These are phyloP conservation scores for Podarcis raffonei DNA, from an alignment of 2,113 vertebrate genomes.

Conservation along the genomic window DNA sequence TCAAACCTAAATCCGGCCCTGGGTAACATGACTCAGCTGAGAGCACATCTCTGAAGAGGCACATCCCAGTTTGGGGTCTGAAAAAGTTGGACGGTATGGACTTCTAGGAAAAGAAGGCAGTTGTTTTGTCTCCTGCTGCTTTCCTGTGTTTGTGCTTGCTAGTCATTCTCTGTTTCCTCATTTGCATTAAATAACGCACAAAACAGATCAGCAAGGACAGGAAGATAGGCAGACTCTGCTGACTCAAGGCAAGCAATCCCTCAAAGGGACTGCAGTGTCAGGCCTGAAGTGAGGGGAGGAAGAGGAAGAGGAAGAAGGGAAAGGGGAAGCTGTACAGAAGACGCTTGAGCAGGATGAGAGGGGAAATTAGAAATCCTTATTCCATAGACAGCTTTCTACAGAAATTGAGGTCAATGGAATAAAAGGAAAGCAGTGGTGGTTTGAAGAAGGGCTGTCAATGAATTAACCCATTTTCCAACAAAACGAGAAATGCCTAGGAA, in stretches of 20 bases:
- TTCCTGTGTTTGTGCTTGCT: background rate
- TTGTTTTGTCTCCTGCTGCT: background rate
- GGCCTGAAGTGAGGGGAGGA: background rate
- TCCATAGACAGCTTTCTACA: background rate
- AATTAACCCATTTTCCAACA: background rate
- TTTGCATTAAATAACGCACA: background rate
- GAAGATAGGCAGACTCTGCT: background rate
- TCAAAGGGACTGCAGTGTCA: background rate
- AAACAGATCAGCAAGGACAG: background rate
- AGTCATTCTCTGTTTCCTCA: background rate
- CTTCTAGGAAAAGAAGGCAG: background rate
- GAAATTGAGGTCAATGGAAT: background rate
- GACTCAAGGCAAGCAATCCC: background rate
- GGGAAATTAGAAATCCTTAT: background rate
- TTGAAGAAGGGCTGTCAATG: background rate
- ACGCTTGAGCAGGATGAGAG: background rate
- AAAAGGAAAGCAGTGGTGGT: background rate
- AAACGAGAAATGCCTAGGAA: background rate
- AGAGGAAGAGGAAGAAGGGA: background rate
- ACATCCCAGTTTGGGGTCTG: no score
- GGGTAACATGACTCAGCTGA: no score
- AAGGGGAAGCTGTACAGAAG: background rate
- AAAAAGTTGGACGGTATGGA: background rate
- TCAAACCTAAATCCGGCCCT: no score
- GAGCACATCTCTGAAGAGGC: no score